Evolutionary conservation across 2,113 vertebrate genomes (phyloP).

Genomic region (Oreotrochilus melanogaster): DNA sequence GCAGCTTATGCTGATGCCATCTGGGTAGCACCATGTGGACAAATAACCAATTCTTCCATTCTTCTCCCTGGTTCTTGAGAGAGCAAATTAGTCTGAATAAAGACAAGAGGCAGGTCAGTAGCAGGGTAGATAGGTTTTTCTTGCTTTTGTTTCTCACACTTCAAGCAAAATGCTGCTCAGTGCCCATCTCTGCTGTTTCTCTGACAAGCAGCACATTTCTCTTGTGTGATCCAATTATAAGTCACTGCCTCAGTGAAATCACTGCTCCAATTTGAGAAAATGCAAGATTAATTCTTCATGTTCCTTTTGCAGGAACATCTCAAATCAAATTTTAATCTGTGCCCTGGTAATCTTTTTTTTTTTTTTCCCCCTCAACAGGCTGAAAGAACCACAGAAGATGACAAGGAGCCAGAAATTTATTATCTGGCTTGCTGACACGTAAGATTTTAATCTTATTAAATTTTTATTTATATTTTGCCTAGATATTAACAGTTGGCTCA

Average conservation of each 20-base stretch:
- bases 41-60: not conserved
- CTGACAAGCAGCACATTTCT: not conserved
- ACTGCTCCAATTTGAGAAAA: constrained; percentile 2
- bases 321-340: not conserved
- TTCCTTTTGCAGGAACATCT: not conserved
- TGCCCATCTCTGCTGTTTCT: not conserved
- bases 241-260: not conserved
- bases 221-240: not conserved
- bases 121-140: not conserved
- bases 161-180: not conserved
- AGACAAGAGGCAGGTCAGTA: not conserved
- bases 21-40: fast-evolving
- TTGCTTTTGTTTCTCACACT: not conserved
- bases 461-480: not conserved
- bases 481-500: not conserved
- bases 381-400: constrained; percentile 85
- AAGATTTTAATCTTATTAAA: constrained; percentile 68
- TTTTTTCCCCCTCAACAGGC: constrained; percentile 71
- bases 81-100: not conserved
- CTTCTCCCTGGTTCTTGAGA: not conserved
- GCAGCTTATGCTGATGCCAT: not conserved
- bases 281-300: not conserved
- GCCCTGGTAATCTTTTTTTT: not conserved
- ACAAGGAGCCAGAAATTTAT: constrained; percentile 85
- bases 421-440: constrained; percentile 92